phyloP scores from a whole-genome alignment of 2,113 vertebrate species.

The Ifrita kowaldi region DNA sequence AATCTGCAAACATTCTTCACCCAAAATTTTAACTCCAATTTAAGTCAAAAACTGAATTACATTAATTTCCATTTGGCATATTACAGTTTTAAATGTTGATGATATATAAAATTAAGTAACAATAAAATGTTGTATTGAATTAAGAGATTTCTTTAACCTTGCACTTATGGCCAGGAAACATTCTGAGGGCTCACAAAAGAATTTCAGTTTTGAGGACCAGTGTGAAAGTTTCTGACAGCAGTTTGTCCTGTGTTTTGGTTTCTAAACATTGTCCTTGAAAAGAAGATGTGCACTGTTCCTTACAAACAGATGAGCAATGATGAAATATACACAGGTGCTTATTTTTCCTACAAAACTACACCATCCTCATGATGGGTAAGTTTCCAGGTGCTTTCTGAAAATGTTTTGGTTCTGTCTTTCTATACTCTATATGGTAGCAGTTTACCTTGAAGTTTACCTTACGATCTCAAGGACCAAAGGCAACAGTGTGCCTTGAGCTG shows the following conservation, averaged over 20 bases:
- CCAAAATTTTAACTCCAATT: neutral
- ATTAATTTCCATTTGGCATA: neutral
- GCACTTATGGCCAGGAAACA: neutral
- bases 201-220: neutral
- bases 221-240: neutral
- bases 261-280: neutral
- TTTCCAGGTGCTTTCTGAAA: neutral
- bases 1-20: neutral
- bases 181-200: neutral
- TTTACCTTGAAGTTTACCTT: neutral
- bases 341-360: neutral
- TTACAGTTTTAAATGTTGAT: neutral
- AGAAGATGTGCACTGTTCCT: neutral
- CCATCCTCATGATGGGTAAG: neutral
- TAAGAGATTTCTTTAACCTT: neutral
- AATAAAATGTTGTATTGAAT: neutral
- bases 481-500: neutral
- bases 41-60: neutral
- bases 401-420: neutral
- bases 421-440: neutral
- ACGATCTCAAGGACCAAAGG: neutral
- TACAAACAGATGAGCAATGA: neutral
- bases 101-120: neutral
- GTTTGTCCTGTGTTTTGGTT: neutral
- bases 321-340: neutral